Conservation (phyloP, 30 jellyfish, hydroid and myxozoan genomes). For the Turritopsis rubra region DNA sequence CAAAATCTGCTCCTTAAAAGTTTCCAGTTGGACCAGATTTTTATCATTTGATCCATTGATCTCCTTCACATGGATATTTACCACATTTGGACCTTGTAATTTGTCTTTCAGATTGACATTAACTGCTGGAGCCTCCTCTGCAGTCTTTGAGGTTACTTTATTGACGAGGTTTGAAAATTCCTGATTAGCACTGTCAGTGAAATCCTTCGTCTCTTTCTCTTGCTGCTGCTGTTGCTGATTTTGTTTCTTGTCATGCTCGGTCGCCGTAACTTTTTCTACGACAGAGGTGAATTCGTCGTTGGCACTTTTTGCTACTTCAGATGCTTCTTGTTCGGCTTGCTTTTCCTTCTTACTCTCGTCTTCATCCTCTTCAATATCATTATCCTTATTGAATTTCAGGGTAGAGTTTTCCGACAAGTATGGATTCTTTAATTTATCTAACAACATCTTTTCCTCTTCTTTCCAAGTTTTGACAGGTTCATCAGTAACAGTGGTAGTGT, state of each 20-base stretch:
- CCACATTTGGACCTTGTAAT: not conserved
- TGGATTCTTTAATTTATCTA: slow-evolving; percentile 57
- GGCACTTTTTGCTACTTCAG: slow-evolving; percentile 26
- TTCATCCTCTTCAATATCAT: slow-evolving; percentile 23
- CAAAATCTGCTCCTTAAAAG: slow-evolving; percentile 60
- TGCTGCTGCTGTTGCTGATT: not conserved
- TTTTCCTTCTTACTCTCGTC: slow-evolving; percentile 4
- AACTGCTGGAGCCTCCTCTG: slow-evolving; percentile 4
- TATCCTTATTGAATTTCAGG: not conserved
- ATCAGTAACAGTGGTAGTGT: not conserved
- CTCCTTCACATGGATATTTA: not conserved
- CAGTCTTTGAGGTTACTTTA: not conserved
- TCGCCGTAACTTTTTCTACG: slow-evolving; percentile 20
- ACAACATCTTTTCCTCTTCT: slow-evolving; percentile 70
- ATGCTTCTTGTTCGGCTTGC: slow-evolving; percentile 22
- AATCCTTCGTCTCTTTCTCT: not conserved
- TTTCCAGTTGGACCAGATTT: slow-evolving; percentile 51
- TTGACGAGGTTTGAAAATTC: slow-evolving; percentile 16
- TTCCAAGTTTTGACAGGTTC: slow-evolving; percentile 53
- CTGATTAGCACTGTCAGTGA: slow-evolving; percentile 4
- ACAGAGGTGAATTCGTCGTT: slow-evolving; percentile 33
- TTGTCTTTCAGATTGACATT: slow-evolving; percentile 2
- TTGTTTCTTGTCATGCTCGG: slow-evolving; percentile 22
- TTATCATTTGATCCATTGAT: not conserved
- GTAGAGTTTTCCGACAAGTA: slow-evolving; percentile 30